Evolutionary conservation across 2,797 vertebrate genomes (phyloP).

Genomic region (Girardinus metallicus): DNA sequence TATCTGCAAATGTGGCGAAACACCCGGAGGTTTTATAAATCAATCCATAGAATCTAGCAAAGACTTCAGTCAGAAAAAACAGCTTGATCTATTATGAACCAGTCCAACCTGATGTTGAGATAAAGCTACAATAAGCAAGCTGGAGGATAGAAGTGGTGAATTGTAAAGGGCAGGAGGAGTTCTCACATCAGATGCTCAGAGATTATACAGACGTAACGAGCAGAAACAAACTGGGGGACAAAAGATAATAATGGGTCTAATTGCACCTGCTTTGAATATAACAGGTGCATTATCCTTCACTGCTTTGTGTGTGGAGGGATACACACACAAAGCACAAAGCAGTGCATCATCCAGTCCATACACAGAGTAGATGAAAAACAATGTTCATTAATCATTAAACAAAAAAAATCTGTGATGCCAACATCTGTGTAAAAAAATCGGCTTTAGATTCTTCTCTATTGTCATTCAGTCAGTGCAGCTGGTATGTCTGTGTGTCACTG

Average conservation of each 20-base stretch:
- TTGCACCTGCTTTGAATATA: conserved; percentile 12
- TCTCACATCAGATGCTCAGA: conserved; percentile 33
- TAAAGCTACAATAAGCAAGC: conserved; percentile 7
- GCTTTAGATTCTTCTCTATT: neutral
- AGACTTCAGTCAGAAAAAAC: neutral
- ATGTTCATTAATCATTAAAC: neutral
- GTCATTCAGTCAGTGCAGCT: neutral
- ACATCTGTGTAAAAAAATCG: neutral
- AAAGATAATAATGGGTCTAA: conserved; percentile 59
- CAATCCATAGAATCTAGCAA: neutral
- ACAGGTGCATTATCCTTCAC: neutral
- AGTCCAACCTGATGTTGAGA: conserved; percentile 3
- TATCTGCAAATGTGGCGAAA: neutral
- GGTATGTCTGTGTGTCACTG: neutral
- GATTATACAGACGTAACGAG: conserved; percentile 22
- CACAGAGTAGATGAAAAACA: neutral
- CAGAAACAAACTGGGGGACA: conserved; percentile 36
- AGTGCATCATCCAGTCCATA: too few relatives aligned
- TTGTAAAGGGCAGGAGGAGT: conserved; percentile 40
- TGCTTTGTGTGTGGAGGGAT: neutral
- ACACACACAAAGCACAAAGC: too few relatives aligned
- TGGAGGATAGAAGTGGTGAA: conserved; percentile 41
- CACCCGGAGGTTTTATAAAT: neutral
- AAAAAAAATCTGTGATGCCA: neutral
- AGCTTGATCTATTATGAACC: neutral